Conservation (phyloP, 1,140 invertebrate species). For the Amyelois transitella region DNA sequence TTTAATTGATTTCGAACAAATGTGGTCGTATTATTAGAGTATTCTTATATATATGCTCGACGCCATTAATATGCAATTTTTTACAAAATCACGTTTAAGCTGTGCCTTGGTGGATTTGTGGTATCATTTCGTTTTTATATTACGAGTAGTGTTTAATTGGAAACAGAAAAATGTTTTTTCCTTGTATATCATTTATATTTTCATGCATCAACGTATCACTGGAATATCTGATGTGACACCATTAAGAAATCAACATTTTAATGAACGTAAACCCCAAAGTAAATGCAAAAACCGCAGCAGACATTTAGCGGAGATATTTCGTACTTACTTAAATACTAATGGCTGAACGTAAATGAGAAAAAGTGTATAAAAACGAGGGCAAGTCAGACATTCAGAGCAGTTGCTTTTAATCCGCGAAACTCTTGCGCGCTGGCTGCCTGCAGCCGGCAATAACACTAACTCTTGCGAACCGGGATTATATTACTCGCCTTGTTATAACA, state of each 20-base stretch:
- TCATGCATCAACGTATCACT: too few species aligned
- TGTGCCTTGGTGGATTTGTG: too few species aligned
- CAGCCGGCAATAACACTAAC: conserved; percentile 37
- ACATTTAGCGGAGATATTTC: neutral
- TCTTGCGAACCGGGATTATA: conserved; percentile 41
- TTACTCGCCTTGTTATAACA: conserved; percentile 21
- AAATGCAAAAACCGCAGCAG: neutral
- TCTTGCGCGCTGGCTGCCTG: conserved; percentile 20
- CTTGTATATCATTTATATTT: too few species aligned
- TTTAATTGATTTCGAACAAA: too few species aligned
- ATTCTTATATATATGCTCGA: too few species aligned
- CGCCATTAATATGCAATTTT: too few species aligned
- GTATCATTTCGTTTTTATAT: too few species aligned
- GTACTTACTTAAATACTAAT: neutral
- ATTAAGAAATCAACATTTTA: neutral
- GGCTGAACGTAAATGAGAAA: neutral
- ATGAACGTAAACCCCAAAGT: neutral
- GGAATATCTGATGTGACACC: too few species aligned
- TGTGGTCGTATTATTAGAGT: too few species aligned
- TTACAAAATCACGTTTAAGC: too few species aligned
- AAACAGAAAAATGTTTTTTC: too few species aligned
- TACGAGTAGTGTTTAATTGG: too few species aligned
- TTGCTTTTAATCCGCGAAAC: conserved; percentile 30
- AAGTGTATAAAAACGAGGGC: conserved; percentile 16
- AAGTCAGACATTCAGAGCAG: conserved; percentile 14